Evolutionary conservation across 2,888 invertebrate genomes (phyloP).

Genomic region (Drosophila neonasuta): DNA sequence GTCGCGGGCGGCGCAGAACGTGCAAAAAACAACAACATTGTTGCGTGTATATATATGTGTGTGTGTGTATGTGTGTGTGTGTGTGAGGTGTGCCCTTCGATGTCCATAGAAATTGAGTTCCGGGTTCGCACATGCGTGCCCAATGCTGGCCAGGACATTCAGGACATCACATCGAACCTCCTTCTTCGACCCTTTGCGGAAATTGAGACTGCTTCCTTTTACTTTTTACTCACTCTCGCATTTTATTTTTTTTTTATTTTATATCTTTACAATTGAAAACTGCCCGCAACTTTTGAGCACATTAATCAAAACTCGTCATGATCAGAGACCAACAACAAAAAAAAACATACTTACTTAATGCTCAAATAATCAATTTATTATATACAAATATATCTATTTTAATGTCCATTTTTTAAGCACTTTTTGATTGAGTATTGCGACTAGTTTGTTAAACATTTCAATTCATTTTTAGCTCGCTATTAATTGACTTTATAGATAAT

Average conservation of each 20-base stretch:
- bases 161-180: neutral
- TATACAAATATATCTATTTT: neutral
- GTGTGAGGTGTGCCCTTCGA: conserved; percentile 11
- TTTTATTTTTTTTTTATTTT: neutral
- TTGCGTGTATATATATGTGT: neutral
- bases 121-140: conserved; percentile 62
- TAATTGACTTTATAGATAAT: no score
- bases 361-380: neutral
- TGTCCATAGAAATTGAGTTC: conserved; percentile 23
- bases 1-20: conserved; percentile 67
- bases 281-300: neutral
- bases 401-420: neutral
- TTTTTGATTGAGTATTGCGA: neutral
- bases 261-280: neutral
- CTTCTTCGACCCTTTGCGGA: conserved; percentile 18
- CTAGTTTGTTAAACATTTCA: neutral
- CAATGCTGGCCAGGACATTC: conserved; percentile 47
- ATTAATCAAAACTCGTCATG: neutral
- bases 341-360: neutral
- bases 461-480: no score
- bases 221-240: neutral
- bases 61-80: neutral
- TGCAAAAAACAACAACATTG: conserved; percentile 67
- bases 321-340: neutral
- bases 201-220: conserved; percentile 5